Evolutionary conservation across 2,797 vertebrate species (phyloP).

Genomic region (Crenichthys baileyi): DNA sequence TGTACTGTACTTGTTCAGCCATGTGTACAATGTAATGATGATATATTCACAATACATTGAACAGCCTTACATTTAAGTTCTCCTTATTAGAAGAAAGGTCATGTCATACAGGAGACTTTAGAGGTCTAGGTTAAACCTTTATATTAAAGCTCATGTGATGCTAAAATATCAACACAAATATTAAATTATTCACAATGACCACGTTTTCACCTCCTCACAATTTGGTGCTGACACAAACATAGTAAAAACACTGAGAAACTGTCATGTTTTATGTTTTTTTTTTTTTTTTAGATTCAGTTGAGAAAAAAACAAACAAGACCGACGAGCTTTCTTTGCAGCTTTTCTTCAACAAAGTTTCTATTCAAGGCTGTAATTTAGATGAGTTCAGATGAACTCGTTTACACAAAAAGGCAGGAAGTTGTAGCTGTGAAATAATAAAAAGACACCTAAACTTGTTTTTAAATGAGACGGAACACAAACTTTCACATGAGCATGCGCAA

Average conservation of each 20-base stretch:
- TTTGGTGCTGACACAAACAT: neutral
- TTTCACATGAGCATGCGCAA: neutral
- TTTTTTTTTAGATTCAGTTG: neutral
- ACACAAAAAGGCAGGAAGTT: constrained; percentile 36
- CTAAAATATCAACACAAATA: too few relatives aligned
- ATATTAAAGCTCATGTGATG: too few relatives aligned
- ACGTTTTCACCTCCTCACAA: too few relatives aligned
- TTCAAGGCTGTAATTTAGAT: constrained; percentile 36
- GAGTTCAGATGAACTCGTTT: neutral
- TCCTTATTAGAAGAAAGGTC: too few relatives aligned
- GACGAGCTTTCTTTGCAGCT: neutral
- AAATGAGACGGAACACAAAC: neutral
- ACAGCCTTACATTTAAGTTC: too few relatives aligned
- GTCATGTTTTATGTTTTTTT: neutral
- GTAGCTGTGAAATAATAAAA: neutral
- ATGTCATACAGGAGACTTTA: too few relatives aligned
- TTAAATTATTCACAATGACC: too few relatives aligned
- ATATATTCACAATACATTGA: too few relatives aligned
- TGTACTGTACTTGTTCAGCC: neutral
- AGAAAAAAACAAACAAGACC: neutral
- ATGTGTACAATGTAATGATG: too few relatives aligned
- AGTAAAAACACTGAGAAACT: neutral
- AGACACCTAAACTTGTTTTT: neutral
- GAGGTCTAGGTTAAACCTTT: too few relatives aligned
- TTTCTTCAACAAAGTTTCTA: constrained; percentile 8